Conservation (phyloP, 2,797 vertebrate genomes). For the Calcarius lapponicus region DNA sequence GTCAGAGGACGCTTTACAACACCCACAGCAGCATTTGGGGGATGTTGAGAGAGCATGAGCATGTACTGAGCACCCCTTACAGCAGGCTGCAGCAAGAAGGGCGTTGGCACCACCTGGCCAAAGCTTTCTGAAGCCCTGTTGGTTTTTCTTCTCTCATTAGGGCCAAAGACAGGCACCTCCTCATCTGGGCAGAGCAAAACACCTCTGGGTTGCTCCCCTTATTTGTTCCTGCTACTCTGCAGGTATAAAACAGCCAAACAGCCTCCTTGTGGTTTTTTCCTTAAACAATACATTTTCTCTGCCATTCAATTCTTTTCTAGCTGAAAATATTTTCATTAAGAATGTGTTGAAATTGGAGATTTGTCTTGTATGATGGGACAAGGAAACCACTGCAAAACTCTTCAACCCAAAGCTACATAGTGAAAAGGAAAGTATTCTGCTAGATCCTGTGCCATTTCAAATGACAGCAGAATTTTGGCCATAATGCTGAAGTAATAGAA, state of each 20-base stretch:
- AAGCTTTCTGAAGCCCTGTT: not conserved
- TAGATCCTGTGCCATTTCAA: not conserved
- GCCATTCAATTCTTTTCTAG: not conserved
- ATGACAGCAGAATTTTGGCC: not conserved
- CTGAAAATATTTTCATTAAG: not conserved
- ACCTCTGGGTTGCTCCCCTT: not conserved
- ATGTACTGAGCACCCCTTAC: fast-evolving
- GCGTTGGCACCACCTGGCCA: not conserved
- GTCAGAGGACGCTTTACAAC: not conserved
- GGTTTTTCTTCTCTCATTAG: not conserved
- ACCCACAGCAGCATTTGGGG: not conserved
- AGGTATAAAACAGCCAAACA: not conserved
- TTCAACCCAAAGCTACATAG: fast-evolving
- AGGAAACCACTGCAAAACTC: not conserved
- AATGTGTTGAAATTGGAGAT: not conserved
- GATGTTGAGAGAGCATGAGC: not conserved
- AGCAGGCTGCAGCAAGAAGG: not conserved
- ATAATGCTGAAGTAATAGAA: not conserved
- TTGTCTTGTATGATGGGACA: not conserved
- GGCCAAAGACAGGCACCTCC: not conserved
- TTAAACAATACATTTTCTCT: not conserved
- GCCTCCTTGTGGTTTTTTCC: fast-evolving
- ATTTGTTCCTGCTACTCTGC: not conserved
- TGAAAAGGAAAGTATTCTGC: not conserved
- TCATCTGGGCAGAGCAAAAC: not conserved